Base-by-base conservation (phyloP, 2,888 invertebrate genomes). In the Scaptomyza flava region DNA sequence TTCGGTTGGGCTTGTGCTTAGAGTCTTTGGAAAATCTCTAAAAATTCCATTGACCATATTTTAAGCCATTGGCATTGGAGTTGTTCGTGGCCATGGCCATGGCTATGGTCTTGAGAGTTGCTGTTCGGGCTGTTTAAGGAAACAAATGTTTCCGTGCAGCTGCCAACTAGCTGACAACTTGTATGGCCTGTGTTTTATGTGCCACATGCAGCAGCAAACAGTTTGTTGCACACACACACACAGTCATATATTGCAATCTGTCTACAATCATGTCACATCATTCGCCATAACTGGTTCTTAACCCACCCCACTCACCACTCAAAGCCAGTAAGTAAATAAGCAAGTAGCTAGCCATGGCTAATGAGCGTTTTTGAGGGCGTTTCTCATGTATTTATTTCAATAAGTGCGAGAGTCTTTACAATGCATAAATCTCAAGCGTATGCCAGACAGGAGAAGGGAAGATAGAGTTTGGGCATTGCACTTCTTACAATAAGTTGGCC, bases 261-360 rank as follows among this genome's bases (percentile, higher is more conserved):
- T 86, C 86, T 77, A 79, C 86, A 86, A 86, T 86, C 85, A 86
- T 85, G 85, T 85, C 85, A 86, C 85, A 82, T 85, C 86, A 81
- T 84, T 82, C 62, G 75, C 81, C 77, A 81, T 81, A 81, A 81
- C 81, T 83, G 81, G 81, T 81, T 81, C 75, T 72, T 36, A 38
- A 34, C 56, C 9, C 41, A 1, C 17, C 17, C 4, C 51, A 57
- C 31, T 48, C 41, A 38, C 45, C 45, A 27, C 36, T 62, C 62
- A 46, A 43, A 42, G 60, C 60, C 17, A 20, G 48, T 51, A 36
- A 27, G 27, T 23, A 23, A 51, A 36, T 57, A 48, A 70, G 57
- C 51, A 48, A 70, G 58, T 51, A 51, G 69, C 66, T 61, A 38
- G 62, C 76, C 65, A 58, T 70, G 61, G 79, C 84, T 84, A 82